A percentile compares a stretch with the other conserved stretches of the same genome.
phyloP scores from a whole-genome alignment of 2,888 invertebrate genomes.

The Muscina levida region DNA sequence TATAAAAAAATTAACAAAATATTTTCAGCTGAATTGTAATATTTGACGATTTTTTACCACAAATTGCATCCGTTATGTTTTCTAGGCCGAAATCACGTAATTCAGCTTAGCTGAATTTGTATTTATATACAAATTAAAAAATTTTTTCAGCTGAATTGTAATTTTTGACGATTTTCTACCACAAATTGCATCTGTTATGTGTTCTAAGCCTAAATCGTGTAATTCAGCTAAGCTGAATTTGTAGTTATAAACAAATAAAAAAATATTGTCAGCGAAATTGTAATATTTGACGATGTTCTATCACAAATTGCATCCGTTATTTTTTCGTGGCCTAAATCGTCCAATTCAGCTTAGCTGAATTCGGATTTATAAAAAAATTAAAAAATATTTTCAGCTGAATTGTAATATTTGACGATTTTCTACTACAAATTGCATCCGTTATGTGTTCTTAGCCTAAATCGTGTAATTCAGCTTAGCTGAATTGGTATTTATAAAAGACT shows the following conservation, averaged over 20 bases:
- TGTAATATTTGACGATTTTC: neutral
- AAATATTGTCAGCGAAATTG: neutral
- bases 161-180: too few relatives aligned
- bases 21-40: constrained; percentile 1
- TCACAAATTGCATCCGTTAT: too few relatives aligned
- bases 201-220: neutral
- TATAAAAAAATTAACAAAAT: too few relatives aligned
- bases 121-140: neutral
- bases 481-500: neutral
- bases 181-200: too few relatives aligned
- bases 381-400: constrained; percentile 2
- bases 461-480: constrained; percentile 8
- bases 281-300: too few relatives aligned
- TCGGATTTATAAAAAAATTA: neutral
- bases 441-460: neutral
- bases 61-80: too few relatives aligned
- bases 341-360: neutral
- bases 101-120: neutral
- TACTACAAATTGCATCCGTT: neutral
- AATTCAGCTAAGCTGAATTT: constrained; percentile 6
- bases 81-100: neutral
- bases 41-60: too few relatives aligned
- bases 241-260: neutral
- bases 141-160: neutral
- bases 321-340: too few relatives aligned